Evolutionary conservation across 2,888 invertebrate species (phyloP), one percentile per base, ranked within the genome.

Genomic region (Diadegma fenestrale): DNA sequence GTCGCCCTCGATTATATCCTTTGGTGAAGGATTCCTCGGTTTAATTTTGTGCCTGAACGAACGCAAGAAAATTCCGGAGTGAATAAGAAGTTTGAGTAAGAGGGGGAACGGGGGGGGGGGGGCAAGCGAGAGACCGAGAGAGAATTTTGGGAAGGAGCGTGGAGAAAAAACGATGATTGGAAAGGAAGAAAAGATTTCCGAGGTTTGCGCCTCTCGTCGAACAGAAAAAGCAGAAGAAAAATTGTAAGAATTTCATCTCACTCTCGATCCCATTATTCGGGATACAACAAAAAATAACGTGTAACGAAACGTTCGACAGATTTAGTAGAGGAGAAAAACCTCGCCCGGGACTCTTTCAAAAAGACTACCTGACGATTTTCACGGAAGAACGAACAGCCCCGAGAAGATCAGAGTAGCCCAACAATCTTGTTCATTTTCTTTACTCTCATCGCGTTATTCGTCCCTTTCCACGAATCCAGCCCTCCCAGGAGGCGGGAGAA

Each of bases 341-440:
- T 51, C 14, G 61, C n/a, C n/a, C 54, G 33, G 75, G 72, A 10
- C 58, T 79, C 87, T 86, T 88, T 87, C 84, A 78, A 75, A 80
- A 88, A 88, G 86, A 41, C 90, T 93, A 93, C 93, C 93, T 93
- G 92, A 89, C 91, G 91, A 90, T 91, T 93, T 92, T 91, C 90
- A 91, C 89, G 89, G 89, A 89, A 91, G 87, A 86, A 75, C 88
- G 88, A 87, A 68, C 72, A 41, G 54, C 6, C 68, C 43, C 51
- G 37, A 37, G 37, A 48, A 64, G 51, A 66, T 66, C n/a, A n/a
- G 68, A 79, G 68, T 64, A 8, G 51, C 37, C 80, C 43, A 69
- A 81, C 84, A 79, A 71, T 80, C 77, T 63, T 71, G 43, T 73
- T 61, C 72, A 77, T 33, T 12, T 48, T 68, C 64, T 82, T 58